phyloP scores from a whole-genome alignment of 2,113 vertebrate species.

The Chloropsis hardwickii region DNA sequence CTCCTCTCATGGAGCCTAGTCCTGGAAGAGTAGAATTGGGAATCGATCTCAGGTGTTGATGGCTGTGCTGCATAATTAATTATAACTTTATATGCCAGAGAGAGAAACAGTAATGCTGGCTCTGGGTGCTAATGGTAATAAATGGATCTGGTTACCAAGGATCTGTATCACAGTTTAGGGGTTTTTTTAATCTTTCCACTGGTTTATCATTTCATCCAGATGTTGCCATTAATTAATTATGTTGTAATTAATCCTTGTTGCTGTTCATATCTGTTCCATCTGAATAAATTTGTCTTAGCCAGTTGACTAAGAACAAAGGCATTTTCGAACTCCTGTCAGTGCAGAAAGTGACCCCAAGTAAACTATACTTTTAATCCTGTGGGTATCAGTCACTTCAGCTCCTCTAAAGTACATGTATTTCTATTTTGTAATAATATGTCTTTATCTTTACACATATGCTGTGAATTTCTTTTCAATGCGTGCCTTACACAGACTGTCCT shows the following conservation, averaged over 20 bases:
- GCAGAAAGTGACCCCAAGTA: background rate
- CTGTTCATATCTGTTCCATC: background rate
- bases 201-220: conserved; percentile 49
- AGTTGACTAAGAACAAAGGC: background rate
- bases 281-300: background rate
- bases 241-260: conserved; percentile 21
- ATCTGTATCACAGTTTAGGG: background rate
- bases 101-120: background rate
- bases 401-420: accelerated
- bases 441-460: accelerated
- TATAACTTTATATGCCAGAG: background rate
- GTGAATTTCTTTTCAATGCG: background rate
- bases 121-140: background rate
- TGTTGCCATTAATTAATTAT: conserved; percentile 41
- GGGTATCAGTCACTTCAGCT: background rate
- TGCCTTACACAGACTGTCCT: background rate
- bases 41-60: background rate
- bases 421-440: background rate
- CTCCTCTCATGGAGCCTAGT: background rate
- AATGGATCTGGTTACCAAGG: background rate
- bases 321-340: background rate
- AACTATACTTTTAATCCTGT: background rate
- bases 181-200: background rate
- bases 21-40: background rate
- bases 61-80: conserved; percentile 45